Percentiles rank a stretch among this genome's conserved stretches.
These are phyloP conservation scores for Hypomecis atomaria DNA, from an alignment of 2,888 invertebrate species.

Conservation along the genomic window DNA sequence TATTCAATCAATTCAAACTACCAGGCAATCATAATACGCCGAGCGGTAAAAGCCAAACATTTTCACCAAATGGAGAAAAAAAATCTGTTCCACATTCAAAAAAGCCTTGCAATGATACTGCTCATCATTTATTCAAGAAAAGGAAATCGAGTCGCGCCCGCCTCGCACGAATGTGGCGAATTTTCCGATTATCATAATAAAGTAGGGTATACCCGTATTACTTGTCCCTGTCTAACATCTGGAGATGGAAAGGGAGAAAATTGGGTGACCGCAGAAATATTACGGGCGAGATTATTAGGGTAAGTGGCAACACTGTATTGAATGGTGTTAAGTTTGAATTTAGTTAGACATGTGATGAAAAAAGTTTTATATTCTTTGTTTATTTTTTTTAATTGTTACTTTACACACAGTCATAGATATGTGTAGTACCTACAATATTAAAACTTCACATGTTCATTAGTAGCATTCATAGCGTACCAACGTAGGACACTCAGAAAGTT, in stretches of 20 bases:
- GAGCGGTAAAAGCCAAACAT: slow-evolving; percentile 10
- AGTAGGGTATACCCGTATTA: slow-evolving; percentile 57
- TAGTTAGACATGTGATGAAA: not conserved
- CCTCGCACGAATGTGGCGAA: slow-evolving; percentile 67
- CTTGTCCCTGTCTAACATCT: slow-evolving; percentile 41
- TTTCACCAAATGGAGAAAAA: slow-evolving; percentile 24
- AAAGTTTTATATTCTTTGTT: too few species aligned
- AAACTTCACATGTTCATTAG: too few species aligned
- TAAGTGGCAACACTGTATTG: slow-evolving; percentile 30
- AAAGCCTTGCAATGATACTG: slow-evolving; percentile 51
- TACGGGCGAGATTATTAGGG: slow-evolving; percentile 39
- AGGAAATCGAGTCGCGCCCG: slow-evolving; percentile 56
- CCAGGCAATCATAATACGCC: slow-evolving; percentile 18
- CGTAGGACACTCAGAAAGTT: too few species aligned
- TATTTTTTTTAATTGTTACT: too few species aligned
- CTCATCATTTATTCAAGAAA: slow-evolving; percentile 73
- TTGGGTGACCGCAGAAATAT: slow-evolving; percentile 34
- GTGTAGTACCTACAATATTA: too few species aligned
- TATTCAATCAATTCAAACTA: slow-evolving; percentile 14
- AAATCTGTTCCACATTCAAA: slow-evolving; percentile 38
- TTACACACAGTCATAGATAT: too few species aligned
- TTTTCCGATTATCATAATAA: slow-evolving; percentile 79
- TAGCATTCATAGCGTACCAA: too few species aligned
- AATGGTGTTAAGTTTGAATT: slow-evolving; percentile 32
- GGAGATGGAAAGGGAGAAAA: slow-evolving; percentile 14